A percentile compares a stretch with the other conserved stretches of the same genome.
These are phyloP conservation scores for Zaprionus inermis DNA, from an alignment of 1,140 invertebrate species.

Conservation along the genomic window DNA sequence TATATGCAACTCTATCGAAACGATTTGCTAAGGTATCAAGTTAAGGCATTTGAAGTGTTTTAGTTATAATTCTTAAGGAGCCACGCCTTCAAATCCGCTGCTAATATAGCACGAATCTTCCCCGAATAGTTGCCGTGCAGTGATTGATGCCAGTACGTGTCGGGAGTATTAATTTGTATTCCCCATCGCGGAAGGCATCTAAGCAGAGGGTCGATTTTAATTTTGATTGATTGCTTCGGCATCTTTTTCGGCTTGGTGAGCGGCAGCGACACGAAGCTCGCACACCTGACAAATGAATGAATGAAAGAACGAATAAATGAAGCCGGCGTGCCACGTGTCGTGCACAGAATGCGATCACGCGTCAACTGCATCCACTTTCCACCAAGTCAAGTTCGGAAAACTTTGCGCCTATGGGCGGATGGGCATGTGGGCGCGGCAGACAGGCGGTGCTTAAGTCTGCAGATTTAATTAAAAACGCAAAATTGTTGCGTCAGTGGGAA, in stretches of 20 bases:
- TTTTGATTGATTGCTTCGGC: conserved; percentile 72
- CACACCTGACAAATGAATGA: conserved; percentile 14
- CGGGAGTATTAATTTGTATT: conserved; percentile 14
- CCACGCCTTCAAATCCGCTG: neutral
- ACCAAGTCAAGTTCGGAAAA: neutral
- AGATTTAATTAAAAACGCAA: conserved; percentile 36
- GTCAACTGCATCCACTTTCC: conserved; percentile 4
- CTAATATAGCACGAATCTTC: neutral
- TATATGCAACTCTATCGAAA: no score
- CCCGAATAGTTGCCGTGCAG: neutral
- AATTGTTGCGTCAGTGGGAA: conserved; percentile 11
- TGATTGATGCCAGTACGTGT: conserved; percentile 26
- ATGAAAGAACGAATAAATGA: neutral
- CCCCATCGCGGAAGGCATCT: neutral
- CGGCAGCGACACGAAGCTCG: conserved; percentile 11
- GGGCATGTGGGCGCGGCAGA: neutral
- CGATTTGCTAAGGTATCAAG: no score
- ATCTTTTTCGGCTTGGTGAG: conserved; percentile 26
- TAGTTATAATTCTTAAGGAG: no score
- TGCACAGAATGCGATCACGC: conserved; percentile 6
- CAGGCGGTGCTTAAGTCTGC: neutral
- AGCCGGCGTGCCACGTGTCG: conserved; percentile 10
- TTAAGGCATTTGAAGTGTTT: no score
- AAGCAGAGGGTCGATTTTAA: conserved; percentile 65
- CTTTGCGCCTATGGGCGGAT: neutral